phyloP scores from a whole-genome alignment of 2,797 vertebrate species.

The Brachymystax lenok region DNA sequence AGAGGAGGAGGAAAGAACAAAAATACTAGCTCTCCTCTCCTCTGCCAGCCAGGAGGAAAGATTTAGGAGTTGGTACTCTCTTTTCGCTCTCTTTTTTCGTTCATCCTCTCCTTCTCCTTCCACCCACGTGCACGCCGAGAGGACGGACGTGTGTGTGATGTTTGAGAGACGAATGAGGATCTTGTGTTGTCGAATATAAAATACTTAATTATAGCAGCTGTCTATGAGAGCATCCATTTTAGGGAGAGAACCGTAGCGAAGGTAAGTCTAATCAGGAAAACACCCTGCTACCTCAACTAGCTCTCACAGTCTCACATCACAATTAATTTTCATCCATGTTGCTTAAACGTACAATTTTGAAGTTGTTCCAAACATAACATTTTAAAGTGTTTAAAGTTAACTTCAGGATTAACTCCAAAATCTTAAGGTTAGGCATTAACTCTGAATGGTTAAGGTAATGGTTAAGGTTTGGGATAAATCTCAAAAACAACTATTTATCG shows the following conservation, averaged over 20 bases:
- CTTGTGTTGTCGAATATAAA: conserved; percentile 64
- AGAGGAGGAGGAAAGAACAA: conserved; percentile 61
- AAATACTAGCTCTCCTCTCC: conserved; percentile 70
- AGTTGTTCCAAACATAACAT: too few species aligned
- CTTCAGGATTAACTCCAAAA: too few species aligned
- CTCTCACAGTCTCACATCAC: too few species aligned
- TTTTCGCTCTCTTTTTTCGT: conserved; percentile 63
- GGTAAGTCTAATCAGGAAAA: neutral
- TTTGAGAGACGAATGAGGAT: conserved; percentile 36
- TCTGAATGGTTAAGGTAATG: too few species aligned
- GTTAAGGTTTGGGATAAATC: too few species aligned
- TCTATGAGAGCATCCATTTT: conserved; percentile 68
- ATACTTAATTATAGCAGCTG: conserved; percentile 57
- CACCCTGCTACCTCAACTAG: too few species aligned
- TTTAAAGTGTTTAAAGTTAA: too few species aligned
- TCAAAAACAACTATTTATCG: too few species aligned
- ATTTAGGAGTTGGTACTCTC: conserved; percentile 62
- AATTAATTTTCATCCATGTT: too few species aligned
- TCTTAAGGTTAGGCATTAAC: too few species aligned
- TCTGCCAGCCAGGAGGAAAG: conserved; percentile 65
- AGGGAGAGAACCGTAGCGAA: conserved; percentile 47
- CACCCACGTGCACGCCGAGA: conserved; percentile 74
- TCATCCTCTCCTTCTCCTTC: conserved; percentile 74
- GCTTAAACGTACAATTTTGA: too few species aligned
- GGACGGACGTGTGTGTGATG: conserved; percentile 53